These are phyloP conservation scores for Drosophila lacicola DNA, from an alignment of 2,888 invertebrate species.

Conservation along the genomic window DNA sequence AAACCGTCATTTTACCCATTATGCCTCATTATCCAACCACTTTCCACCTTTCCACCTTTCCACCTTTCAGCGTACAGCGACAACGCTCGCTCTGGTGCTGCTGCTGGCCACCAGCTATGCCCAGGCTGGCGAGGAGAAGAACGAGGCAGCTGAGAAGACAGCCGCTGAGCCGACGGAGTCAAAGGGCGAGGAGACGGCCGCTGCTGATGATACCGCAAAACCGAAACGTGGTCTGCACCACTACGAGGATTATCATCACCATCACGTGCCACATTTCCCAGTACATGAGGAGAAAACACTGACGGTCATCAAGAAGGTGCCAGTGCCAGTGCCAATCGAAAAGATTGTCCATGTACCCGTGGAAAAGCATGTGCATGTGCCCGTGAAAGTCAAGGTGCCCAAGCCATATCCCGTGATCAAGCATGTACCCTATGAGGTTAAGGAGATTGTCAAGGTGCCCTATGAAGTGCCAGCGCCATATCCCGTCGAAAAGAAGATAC, in stretches of 20 bases:
- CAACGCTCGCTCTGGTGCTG: slow-evolving; percentile 87
- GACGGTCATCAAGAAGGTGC: slow-evolving; percentile 91
- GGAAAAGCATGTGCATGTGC: slow-evolving; percentile 88
- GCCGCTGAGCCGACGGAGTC: slow-evolving; percentile 82
- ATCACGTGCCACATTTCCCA: slow-evolving; percentile 82
- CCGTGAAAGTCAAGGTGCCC: slow-evolving; percentile 88
- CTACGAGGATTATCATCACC: slow-evolving; percentile 85
- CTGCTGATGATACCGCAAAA: slow-evolving; percentile 88
- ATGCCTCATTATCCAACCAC: background rate
- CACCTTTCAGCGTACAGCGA: slow-evolving; percentile 82
- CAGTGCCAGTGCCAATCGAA: slow-evolving; percentile 89
- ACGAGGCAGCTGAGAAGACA: slow-evolving; percentile 86
- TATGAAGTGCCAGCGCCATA: slow-evolving; percentile 92
- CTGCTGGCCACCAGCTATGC: slow-evolving; percentile 85
- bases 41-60: background rate
- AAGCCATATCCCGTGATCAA: slow-evolving; percentile 90
- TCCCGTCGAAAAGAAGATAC: slow-evolving; percentile 92
- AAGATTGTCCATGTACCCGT: slow-evolving; percentile 88
- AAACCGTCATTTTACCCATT: background rate
- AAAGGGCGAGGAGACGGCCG: slow-evolving; percentile 83
- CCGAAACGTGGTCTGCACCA: slow-evolving; percentile 90
- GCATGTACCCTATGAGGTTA: slow-evolving; percentile 90
- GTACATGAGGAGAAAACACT: slow-evolving; percentile 87
- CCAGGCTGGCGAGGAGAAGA: slow-evolving; percentile 87
- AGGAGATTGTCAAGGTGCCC: slow-evolving; percentile 92